Evolutionary conservation across 2,113 vertebrate species (phyloP).

Genomic region (Gymnorhina tibicen): DNA sequence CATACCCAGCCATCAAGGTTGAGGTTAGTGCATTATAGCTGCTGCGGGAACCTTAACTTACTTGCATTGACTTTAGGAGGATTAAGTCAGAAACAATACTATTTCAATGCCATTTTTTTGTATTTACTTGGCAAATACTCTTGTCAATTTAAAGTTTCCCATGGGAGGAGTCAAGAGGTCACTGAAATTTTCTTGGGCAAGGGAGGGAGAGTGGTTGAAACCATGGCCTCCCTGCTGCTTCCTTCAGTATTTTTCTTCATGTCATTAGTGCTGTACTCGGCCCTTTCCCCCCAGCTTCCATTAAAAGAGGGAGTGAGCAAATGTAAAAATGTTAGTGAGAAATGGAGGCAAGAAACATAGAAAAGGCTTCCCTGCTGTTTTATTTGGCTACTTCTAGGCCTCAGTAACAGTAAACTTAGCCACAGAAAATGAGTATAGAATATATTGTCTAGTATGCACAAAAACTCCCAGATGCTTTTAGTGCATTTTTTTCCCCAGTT

Average conservation of each 20-base stretch:
- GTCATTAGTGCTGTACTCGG: not conserved
- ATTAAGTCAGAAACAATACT: constrained; percentile 27
- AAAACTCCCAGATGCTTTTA: constrained; percentile 12
- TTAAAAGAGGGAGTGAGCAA: not conserved
- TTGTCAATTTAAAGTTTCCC: constrained; percentile 5
- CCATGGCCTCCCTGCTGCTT: not conserved
- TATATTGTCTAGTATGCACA: not conserved
- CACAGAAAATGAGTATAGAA: not conserved
- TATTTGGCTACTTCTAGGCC: constrained; percentile 12
- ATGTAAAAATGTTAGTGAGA: not conserved
- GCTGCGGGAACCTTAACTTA: not conserved
- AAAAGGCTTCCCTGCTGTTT: constrained; percentile 31
- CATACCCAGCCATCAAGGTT: not conserved
- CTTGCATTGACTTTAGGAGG: not conserved
- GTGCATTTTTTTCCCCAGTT: not conserved
- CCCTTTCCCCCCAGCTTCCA: not conserved
- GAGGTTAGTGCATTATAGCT: not conserved
- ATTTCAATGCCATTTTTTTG: constrained; percentile 2
- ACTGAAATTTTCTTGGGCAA: not conserved
- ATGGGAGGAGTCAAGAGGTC: constrained; percentile 5
- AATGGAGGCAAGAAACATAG: not conserved
- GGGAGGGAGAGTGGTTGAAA: not conserved
- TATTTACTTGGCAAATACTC: not conserved
- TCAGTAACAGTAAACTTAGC: not conserved
- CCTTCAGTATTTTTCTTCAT: not conserved